These are phyloP conservation scores for Leptinotarsa defecta DNA, from an alignment of 1,140 invertebrate genomes.

Conservation along the genomic window DNA sequence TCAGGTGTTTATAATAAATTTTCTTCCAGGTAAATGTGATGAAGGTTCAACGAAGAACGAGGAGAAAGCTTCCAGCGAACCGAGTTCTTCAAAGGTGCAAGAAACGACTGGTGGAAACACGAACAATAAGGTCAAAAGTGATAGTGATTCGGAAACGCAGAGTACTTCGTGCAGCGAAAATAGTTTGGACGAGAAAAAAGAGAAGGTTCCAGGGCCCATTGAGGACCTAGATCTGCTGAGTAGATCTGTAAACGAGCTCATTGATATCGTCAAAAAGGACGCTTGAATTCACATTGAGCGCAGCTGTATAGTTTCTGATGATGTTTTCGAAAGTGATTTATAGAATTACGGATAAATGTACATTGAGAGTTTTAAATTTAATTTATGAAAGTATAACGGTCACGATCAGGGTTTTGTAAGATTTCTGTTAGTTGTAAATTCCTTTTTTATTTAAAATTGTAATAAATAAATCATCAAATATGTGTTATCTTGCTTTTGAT, in stretches of 20 bases:
- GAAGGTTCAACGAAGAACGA: background rate
- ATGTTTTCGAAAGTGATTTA: constrained; percentile 19
- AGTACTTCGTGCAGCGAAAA: constrained; percentile 41
- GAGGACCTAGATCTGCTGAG: constrained; percentile 48
- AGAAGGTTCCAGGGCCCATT: constrained; percentile 32
- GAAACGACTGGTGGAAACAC: constrained; percentile 1
- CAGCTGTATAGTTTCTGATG: constrained; percentile 16
- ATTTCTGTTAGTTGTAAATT: constrained; percentile 22
- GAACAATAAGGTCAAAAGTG: constrained; percentile 27
- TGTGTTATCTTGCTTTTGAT: constrained; percentile 8
- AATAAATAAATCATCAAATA: background rate
- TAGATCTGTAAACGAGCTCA: constrained; percentile 49
- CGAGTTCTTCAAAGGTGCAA: constrained; percentile 11
- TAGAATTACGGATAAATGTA: constrained; percentile 24
- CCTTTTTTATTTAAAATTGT: constrained; percentile 16
- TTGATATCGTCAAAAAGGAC: constrained; percentile 49
- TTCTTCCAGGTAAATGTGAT: background rate
- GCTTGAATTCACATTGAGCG: constrained; percentile 28
- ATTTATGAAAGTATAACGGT: constrained; percentile 7
- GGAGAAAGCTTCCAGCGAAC: constrained; percentile 27
- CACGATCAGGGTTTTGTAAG: constrained; percentile 23
- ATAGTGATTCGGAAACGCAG: constrained; percentile 48
- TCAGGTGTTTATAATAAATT: background rate
- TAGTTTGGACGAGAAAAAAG: constrained; percentile 38
- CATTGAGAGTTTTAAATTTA: constrained; percentile 25